Percentiles rank a stretch among this genome's conserved stretches.
Evolutionary conservation across 2,797 vertebrate species (phyloP).

Genomic region (Parauchenoglanis ngamensis): DNA sequence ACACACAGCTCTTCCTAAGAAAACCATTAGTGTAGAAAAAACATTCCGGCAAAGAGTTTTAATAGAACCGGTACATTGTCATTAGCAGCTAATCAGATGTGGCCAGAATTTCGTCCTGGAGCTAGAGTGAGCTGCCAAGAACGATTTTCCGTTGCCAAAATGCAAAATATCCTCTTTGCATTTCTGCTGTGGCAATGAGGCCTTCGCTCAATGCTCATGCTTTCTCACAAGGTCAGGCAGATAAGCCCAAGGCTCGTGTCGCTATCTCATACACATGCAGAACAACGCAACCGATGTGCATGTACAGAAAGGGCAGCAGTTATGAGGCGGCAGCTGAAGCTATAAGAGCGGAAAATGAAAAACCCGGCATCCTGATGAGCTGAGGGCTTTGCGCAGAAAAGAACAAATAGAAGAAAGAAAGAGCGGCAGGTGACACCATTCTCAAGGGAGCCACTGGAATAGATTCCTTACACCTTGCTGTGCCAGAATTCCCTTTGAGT

Average conservation of each 20-base stretch:
- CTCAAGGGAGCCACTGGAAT: slow-evolving; percentile 37
- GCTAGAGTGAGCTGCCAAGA: slow-evolving; percentile 11
- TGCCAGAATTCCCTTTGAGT: slow-evolving; percentile 41
- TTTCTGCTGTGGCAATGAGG: slow-evolving; percentile 39
- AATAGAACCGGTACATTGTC: slow-evolving; percentile 44
- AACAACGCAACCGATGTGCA: not conserved
- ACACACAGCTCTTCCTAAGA: slow-evolving; percentile 18
- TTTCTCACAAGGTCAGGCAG: slow-evolving; percentile 48
- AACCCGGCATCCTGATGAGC: slow-evolving; percentile 33
- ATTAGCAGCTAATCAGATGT: slow-evolving; percentile 54
- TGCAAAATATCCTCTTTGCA: slow-evolving; percentile 50
- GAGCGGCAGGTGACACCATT: slow-evolving; percentile 45
- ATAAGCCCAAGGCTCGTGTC: slow-evolving; percentile 10
- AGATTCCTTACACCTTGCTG: slow-evolving; percentile 45
- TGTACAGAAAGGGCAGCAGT: slow-evolving; percentile 26
- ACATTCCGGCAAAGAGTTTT: slow-evolving; percentile 24
- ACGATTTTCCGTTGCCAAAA: slow-evolving; percentile 32
- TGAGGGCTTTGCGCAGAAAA: slow-evolving; percentile 23
- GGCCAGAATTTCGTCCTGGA: slow-evolving; percentile 34
- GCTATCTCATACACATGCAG: slow-evolving; percentile 38
- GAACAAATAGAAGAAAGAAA: slow-evolving; percentile 31
- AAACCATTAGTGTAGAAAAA: slow-evolving; percentile 21
- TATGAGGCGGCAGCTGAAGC: slow-evolving; percentile 22
- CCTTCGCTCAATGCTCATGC: not conserved
- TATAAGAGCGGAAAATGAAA: slow-evolving; percentile 27